A percentile compares a stretch with the other conserved stretches of the same genome.
phyloP scores from a whole-genome alignment of 2,797 vertebrate species.

The Anas bahamensis region DNA sequence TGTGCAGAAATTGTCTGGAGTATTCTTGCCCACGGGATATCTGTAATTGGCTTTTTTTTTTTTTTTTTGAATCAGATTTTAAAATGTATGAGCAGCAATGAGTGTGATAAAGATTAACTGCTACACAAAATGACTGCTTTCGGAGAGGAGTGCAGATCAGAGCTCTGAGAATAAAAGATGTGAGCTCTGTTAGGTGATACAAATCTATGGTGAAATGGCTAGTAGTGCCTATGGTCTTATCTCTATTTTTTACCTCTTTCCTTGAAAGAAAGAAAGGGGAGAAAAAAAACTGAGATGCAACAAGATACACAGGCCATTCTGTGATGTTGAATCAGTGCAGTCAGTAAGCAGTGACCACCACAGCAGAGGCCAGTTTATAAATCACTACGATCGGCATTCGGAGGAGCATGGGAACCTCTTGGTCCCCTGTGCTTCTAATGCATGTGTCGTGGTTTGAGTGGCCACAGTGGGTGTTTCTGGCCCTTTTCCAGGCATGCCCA shows the following conservation, averaged over 20 bases:
- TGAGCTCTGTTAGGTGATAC: neutral
- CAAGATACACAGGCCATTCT: neutral
- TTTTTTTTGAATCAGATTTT: neutral
- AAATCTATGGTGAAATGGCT: neutral
- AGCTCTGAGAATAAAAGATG: neutral
- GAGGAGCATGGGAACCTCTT: neutral
- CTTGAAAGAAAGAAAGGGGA: neutral
- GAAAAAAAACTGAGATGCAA: rapidly evolving
- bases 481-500: neutral
- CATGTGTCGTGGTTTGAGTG: neutral
- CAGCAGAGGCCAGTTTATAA: neutral
- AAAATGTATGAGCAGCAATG: neutral
- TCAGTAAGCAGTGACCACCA: neutral
- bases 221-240: neutral
- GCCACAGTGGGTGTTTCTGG: neutral
- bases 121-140: neutral
- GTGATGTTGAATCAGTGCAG: neutral
- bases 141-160: neutral
- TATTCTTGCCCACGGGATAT: neutral
- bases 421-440: neutral
- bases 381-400: neutral
- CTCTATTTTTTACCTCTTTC: neutral
- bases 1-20: neutral
- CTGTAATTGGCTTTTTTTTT: neutral
- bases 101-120: neutral